Conservation (phyloP, 2,888 invertebrate species). For the Sabatieria punctata region DNA sequence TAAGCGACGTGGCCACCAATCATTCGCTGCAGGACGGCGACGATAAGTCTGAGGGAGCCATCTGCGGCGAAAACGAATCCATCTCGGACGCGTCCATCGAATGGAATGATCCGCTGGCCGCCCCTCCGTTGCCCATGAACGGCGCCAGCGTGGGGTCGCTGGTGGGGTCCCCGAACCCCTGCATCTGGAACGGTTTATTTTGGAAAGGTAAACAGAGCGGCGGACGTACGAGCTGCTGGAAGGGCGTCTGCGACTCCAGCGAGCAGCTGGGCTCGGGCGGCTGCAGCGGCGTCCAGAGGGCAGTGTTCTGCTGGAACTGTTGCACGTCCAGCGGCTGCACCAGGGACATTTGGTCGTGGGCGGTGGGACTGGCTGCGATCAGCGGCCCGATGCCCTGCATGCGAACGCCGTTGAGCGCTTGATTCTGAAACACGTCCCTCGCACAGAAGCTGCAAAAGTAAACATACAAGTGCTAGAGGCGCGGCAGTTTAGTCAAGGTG, state of each 20-base stretch:
- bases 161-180: constrained; percentile 14
- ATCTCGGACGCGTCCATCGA: not conserved
- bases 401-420: constrained; percentile 32
- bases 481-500: not conserved
- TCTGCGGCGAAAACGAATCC: constrained; percentile 8
- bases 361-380: constrained; percentile 67
- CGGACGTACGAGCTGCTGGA: constrained; percentile 64
- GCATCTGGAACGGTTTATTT: constrained; percentile 13
- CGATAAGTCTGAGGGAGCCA: constrained; percentile 7
- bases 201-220: constrained; percentile 6
- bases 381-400: constrained; percentile 86
- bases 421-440: constrained; percentile 27
- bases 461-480: not conserved
- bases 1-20: no score
- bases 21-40: constrained; percentile 11
- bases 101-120: not conserved
- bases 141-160: constrained; percentile 1
- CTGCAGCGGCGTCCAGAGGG: constrained; percentile 45
- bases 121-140: not conserved
- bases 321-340: constrained; percentile 71
- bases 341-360: constrained; percentile 52
- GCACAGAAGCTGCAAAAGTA: no score
- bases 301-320: constrained; percentile 70
- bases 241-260: constrained; percentile 47
- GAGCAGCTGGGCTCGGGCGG: not conserved